Evolutionary conservation across 2,888 invertebrate genomes (phyloP).

Genomic region (Apantesis nais): DNA sequence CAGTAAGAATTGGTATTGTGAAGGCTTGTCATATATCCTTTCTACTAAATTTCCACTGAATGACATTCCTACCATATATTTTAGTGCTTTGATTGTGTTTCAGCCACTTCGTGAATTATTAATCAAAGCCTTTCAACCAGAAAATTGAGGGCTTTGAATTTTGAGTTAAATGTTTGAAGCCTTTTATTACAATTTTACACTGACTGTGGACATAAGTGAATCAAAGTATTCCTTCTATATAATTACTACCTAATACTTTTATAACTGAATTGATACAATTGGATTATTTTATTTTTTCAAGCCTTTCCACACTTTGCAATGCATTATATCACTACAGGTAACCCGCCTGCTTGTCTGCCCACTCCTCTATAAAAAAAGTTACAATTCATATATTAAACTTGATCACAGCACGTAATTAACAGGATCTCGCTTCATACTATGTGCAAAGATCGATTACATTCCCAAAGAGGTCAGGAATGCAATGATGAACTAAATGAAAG

Average conservation of each 20-base stretch:
- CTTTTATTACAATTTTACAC: background rate
- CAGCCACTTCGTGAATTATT: conserved; percentile 7
- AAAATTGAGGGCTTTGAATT: background rate
- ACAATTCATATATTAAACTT: too few species aligned
- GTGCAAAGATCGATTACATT: too few species aligned
- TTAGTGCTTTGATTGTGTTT: background rate
- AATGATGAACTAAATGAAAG: too few species aligned
- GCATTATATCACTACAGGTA: too few species aligned
- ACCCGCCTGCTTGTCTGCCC: too few species aligned
- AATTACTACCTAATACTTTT: background rate
- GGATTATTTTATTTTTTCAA: background rate
- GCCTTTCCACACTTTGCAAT: background rate
- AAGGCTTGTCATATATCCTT: background rate
- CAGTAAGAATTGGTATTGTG: background rate
- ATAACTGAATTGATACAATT: background rate
- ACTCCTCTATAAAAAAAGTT: too few species aligned
- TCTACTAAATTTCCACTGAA: background rate
- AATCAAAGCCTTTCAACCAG: conserved; percentile 8
- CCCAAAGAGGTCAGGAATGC: too few species aligned
- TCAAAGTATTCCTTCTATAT: background rate
- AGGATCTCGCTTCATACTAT: too few species aligned
- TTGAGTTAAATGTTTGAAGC: background rate
- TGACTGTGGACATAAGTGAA: background rate
- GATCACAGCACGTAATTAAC: too few species aligned
- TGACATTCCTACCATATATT: conserved; percentile 6